Percentiles rank a stretch among this genome's conserved stretches.
phyloP scores from a whole-genome alignment of 2,888 invertebrate species.

The Arge pagana region DNA sequence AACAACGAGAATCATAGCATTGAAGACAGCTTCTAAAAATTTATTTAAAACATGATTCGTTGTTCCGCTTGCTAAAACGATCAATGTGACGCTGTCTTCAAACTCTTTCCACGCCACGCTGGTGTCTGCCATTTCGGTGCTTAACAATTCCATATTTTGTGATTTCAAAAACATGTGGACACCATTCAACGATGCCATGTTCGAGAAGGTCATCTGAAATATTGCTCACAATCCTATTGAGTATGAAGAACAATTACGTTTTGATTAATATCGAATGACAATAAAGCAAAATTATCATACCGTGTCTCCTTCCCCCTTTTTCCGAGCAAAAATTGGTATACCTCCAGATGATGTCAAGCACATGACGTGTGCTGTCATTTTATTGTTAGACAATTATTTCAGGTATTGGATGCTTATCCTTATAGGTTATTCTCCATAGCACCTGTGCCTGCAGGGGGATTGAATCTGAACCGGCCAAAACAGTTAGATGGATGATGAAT shows the following conservation, averaged over 20 bases:
- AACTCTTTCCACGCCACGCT: slow-evolving; percentile 88
- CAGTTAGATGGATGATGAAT: not conserved
- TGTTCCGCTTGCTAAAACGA: slow-evolving; percentile 76
- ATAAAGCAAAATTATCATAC: slow-evolving; percentile 57
- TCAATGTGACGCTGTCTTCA: slow-evolving; percentile 78
- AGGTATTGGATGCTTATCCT: not conserved
- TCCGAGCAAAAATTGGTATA: slow-evolving; percentile 84
- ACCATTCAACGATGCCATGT: slow-evolving; percentile 88
- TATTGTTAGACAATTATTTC: slow-evolving; percentile 2
- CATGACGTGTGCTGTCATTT: slow-evolving; percentile 80
- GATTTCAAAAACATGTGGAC: slow-evolving; percentile 92
- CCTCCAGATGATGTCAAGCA: slow-evolving; percentile 86
- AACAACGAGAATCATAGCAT: slow-evolving; percentile 79
- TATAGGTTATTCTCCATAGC: not conserved
- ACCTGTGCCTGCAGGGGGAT: slow-evolving; percentile 13
- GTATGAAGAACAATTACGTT: too few relatives aligned
- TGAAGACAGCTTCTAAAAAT: slow-evolving; percentile 76
- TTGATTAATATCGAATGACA: not conserved
- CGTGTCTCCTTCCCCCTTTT: slow-evolving; percentile 78
- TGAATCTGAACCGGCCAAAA: slow-evolving; percentile 14
- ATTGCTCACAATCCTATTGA: too few relatives aligned
- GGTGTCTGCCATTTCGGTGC: slow-evolving; percentile 78
- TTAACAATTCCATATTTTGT: slow-evolving; percentile 73
- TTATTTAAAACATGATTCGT: slow-evolving; percentile 73
- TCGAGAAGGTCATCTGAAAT: slow-evolving; percentile 85